Evolutionary conservation across 92 coral and sea anemone genomes (phyloP).

Genomic region (Zoanthus sansibaricus): DNA sequence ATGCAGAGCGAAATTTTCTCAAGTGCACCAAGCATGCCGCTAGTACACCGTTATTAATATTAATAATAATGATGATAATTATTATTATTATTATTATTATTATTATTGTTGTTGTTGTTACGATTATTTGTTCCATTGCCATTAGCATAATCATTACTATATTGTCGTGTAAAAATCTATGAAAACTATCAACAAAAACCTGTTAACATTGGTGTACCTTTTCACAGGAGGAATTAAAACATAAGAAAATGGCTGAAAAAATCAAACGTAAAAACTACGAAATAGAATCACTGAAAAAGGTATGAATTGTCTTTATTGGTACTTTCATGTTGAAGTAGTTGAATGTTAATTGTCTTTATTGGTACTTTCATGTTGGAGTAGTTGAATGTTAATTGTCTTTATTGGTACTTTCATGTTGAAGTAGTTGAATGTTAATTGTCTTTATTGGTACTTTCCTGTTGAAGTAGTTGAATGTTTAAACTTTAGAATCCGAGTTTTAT

Average conservation of each 20-base stretch:
- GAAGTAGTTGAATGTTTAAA: neutral
- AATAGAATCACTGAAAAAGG: constrained; percentile 94
- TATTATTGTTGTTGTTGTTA: neutral
- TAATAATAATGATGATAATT: neutral
- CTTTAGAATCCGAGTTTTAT: neutral
- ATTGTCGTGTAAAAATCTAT: too few relatives aligned
- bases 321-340: neutral
- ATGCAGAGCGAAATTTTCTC: too few relatives aligned
- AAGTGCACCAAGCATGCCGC: too few relatives aligned
- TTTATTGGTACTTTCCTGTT: neutral
- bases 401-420: neutral
- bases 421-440: neutral
- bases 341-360: neutral
- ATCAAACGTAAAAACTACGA: constrained; percentile 87
- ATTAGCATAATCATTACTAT: neutral
- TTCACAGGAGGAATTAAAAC: constrained; percentile 80
- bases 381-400: neutral
- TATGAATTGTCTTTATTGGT: neutral
- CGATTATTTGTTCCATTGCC: neutral
- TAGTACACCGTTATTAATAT: neutral
- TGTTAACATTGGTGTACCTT: neutral
- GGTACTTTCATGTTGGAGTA: neutral
- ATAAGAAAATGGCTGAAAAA: constrained; percentile 82
- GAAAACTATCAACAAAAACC: neutral
- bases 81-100: too few relatives aligned